Base-by-base conservation (phyloP, 2,113 vertebrate species). In the Leucosticte australis region DNA sequence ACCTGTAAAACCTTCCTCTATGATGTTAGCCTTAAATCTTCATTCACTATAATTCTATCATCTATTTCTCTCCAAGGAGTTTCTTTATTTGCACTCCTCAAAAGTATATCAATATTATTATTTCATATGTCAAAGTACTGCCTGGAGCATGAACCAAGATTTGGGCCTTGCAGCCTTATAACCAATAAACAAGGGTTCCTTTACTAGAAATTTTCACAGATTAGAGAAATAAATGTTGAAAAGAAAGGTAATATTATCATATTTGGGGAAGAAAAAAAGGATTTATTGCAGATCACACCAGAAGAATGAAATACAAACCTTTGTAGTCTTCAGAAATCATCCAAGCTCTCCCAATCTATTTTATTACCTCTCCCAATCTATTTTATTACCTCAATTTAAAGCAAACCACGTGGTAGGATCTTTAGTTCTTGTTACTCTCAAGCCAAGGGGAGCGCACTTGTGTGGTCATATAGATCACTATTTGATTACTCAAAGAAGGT, bases 321-420 rank as follows among this genome's bases (percentile, higher is more conserved):
- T 46, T 3, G 3, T 17, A 59, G 10, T 49, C 26, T 91, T 84
- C 2, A 0, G 16, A 62, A 42, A 37, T 8, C 5, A 2, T 59
- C 31, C 27, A 92, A 70, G 17, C 15, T 75, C 18, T 78, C 27
- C 6, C 0, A 1, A 7, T 26, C 8, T 35, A 44, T 76, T 78
- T n/a, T n/a, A n/a, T n/a, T n/a, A n/a, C n/a, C 15, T 75, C 18
- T 78, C 27, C 6, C 0, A 1, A 7, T 26, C 8, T 35, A 44
- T 76, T 78, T 82, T 31, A 42, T 62, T 83, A 33, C 21, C 10
- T 67, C 64, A 41, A 59, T 76, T 83, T 87, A 76, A 87, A 79
- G 13, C 5, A 53, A 31, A 78, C 24, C 9, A 6, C 30, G 33
- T 33, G 6, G 11, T 60, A 87, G 63, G 30, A 60, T 59, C 31